Percentiles rank a stretch among this genome's conserved stretches.
phyloP scores from a whole-genome alignment of 2,113 vertebrate genomes.

The Electrona antarctica region DNA sequence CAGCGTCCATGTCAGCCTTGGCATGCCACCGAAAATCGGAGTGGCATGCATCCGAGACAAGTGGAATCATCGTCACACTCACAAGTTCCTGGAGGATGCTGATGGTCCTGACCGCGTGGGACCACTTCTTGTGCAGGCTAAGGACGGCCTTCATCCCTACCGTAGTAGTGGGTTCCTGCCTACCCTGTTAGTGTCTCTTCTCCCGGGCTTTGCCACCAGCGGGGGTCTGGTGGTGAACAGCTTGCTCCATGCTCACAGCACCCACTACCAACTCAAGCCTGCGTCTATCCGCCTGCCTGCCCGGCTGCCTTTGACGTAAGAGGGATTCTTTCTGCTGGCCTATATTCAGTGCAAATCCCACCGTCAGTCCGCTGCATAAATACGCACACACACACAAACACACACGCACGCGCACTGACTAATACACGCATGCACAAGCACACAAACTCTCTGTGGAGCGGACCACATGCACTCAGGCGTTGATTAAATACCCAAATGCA shows the following conservation, averaged over 20 bases:
- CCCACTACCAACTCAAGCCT: constrained; percentile 58
- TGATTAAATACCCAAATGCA: constrained; percentile 28
- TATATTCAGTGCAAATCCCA: constrained; percentile 93
- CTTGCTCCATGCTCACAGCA: constrained; percentile 1
- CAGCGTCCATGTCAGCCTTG: no score
- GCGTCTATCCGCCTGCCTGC: constrained; percentile 70
- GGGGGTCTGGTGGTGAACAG: constrained; percentile 60
- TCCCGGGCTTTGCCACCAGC: constrained; percentile 44
- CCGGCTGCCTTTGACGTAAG: constrained; percentile 84
- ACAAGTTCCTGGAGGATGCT: constrained; percentile 88
- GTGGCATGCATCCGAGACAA: background rate
- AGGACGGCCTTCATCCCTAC: constrained; percentile 86
- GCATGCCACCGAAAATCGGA: no score
- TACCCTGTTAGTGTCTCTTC: background rate
- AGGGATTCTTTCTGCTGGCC: constrained; percentile 87
- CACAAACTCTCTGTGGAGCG: background rate
- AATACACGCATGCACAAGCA: constrained; percentile 25
- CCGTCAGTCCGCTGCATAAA: constrained; percentile 75
- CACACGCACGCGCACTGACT: constrained; percentile 21
- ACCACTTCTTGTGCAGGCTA: constrained; percentile 88
- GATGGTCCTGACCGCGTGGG: constrained; percentile 88
- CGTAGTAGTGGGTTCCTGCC: background rate
- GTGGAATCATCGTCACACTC: constrained; percentile 68
- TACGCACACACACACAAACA: constrained; percentile 25
- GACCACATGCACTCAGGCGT: no score